Evolutionary conservation across 2,113 vertebrate species (phyloP).

Genomic region (Chaetorhynchus papuensis): DNA sequence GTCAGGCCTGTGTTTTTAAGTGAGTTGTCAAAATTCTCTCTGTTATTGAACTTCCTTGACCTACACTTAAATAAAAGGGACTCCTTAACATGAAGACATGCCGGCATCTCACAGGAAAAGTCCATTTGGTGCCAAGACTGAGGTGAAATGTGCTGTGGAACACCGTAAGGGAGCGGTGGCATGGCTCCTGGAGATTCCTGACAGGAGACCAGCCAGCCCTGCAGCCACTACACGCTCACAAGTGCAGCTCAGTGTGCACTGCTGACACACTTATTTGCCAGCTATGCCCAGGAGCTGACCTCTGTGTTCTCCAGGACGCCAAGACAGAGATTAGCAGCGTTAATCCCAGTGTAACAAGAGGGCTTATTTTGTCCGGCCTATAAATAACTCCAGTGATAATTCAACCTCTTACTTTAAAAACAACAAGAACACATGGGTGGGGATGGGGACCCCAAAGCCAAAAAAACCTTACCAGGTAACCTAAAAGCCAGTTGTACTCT

Average conservation of each 20-base stretch:
- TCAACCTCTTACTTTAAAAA: neutral
- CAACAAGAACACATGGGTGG: neutral
- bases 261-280: neutral
- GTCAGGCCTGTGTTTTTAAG: neutral
- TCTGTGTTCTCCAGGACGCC: neutral
- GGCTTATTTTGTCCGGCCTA: neutral
- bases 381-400: neutral
- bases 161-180: rapidly evolving
- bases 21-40: neutral
- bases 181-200: neutral
- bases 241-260: neutral
- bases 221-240: rapidly evolving
- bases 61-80: neutral
- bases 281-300: neutral
- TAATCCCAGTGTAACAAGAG: neutral
- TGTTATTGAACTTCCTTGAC: neutral
- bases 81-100: neutral
- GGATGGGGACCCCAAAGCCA: neutral
- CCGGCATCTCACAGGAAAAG: neutral
- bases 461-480: neutral
- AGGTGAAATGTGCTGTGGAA: neutral
- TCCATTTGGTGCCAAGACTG: neutral
- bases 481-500: neutral
- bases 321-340: neutral
- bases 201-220: neutral